A percentile compares a stretch with the other conserved stretches of the same genome.
phyloP scores from a whole-genome alignment of 2,888 invertebrate genomes.

The Melanargia galathea region DNA sequence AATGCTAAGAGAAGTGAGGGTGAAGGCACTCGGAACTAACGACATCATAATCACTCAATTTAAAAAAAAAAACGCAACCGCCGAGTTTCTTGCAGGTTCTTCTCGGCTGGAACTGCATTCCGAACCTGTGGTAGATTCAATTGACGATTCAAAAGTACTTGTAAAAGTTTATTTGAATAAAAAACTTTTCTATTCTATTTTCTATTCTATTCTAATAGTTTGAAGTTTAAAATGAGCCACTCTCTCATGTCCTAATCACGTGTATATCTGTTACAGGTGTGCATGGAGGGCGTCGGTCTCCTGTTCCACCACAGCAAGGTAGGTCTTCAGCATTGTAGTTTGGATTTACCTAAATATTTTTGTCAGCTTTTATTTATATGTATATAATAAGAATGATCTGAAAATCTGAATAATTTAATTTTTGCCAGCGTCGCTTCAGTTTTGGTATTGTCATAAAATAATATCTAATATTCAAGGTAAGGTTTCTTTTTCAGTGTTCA shows the following conservation, averaged over 20 bases:
- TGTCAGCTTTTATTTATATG: conserved; percentile 67
- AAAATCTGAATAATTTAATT: conserved; percentile 48
- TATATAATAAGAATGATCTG: conserved; percentile 63
- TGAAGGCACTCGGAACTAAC: too few relatives aligned
- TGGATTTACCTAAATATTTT: conserved; percentile 51
- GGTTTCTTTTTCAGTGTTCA: conserved; percentile 67
- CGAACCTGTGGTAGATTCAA: too few relatives aligned
- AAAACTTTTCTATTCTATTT: too few relatives aligned
- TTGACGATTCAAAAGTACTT: too few relatives aligned
- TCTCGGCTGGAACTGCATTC: too few relatives aligned
- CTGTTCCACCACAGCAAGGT: conserved; percentile 99
- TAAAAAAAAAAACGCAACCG: too few relatives aligned
- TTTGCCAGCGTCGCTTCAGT: conserved; percentile 40
- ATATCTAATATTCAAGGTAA: conserved; percentile 65
- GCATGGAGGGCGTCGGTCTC: conserved; percentile 99
- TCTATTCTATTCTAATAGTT: too few relatives aligned
- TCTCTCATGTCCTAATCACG: not conserved
- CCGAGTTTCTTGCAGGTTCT: too few relatives aligned
- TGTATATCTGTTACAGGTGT: conserved; percentile 83
- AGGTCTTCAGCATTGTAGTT: conserved; percentile 56
- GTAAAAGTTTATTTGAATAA: too few relatives aligned
- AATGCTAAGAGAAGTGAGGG: too few relatives aligned
- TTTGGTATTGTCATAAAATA: conserved; percentile 58
- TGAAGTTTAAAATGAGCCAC: too few relatives aligned
- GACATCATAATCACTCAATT: too few relatives aligned